Percentiles rank a stretch among this genome's conserved stretches.
phyloP scores from a whole-genome alignment of 2,797 vertebrate species.

The Leptodactylus fallax region DNA sequence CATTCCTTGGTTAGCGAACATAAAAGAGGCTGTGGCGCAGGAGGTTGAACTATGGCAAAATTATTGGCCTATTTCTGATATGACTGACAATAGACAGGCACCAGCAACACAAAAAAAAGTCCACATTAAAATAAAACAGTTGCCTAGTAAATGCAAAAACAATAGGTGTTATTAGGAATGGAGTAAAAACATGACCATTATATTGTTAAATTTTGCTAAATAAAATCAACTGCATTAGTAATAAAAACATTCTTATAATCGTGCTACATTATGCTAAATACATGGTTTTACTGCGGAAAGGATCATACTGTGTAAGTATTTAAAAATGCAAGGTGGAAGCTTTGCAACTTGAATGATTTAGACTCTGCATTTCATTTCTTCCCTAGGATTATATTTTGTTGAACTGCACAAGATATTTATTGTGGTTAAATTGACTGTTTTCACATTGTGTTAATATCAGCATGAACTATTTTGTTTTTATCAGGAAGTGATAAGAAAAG shows the following conservation, averaged over 20 bases:
- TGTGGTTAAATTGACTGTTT: background rate
- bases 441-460: background rate
- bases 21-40: background rate
- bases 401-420: background rate
- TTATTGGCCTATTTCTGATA: background rate
- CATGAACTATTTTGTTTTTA: background rate
- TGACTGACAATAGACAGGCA: background rate
- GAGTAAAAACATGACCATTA: background rate
- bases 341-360: background rate
- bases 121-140: background rate
- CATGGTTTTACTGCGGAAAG: background rate
- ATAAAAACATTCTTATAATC: background rate
- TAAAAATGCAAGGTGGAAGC: background rate
- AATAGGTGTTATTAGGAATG: background rate
- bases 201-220: background rate
- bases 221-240: too few species aligned
- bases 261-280: background rate
- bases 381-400: background rate
- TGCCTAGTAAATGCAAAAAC: background rate
- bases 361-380: background rate
- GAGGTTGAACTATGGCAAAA: background rate
- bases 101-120: background rate
- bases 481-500: too few species aligned
- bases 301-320: background rate
- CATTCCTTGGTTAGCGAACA: too few species aligned